phyloP scores from a whole-genome alignment of 2,113 vertebrate genomes.

The Struthio camelus region DNA sequence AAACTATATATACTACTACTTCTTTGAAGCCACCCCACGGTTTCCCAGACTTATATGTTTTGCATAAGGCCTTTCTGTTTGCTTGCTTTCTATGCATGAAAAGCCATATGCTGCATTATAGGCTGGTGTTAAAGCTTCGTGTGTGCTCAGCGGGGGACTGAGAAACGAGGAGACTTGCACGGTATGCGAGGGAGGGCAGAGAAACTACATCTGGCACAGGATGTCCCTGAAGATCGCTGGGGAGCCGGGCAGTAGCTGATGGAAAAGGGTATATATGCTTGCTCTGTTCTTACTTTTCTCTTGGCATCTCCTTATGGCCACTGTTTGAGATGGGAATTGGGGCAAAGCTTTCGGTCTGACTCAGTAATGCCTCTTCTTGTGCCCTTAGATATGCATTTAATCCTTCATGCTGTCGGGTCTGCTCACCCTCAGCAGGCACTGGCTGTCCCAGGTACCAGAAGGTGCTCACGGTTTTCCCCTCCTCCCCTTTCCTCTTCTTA shows the following conservation, averaged over 20 bases:
- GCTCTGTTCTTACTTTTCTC: background rate
- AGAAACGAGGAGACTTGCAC: background rate
- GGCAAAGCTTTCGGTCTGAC: background rate
- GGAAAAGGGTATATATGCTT: background rate
- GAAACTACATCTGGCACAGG: background rate
- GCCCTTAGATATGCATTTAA: background rate
- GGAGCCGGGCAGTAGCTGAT: background rate
- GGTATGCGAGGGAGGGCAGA: background rate
- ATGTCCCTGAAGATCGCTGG: background rate
- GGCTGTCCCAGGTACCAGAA: background rate
- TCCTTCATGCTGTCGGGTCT: fast-evolving
- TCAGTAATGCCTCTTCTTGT: background rate
- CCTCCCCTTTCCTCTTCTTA: background rate
- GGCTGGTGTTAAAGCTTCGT: background rate
- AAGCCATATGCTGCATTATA: background rate
- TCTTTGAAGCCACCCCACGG: background rate
- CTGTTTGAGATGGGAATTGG: background rate
- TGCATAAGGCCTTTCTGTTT: background rate
- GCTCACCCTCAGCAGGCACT: background rate
- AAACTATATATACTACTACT: background rate
- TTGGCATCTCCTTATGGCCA: fast-evolving
- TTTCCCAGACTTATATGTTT: fast-evolving
- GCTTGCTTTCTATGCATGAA: fast-evolving
- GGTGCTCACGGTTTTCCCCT: background rate
- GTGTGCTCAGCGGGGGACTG: background rate